Percentiles rank a stretch among this genome's conserved stretches.
Evolutionary conservation across 2,888 invertebrate species (phyloP).

Genomic region (Drosophila pseudotakahashii): DNA sequence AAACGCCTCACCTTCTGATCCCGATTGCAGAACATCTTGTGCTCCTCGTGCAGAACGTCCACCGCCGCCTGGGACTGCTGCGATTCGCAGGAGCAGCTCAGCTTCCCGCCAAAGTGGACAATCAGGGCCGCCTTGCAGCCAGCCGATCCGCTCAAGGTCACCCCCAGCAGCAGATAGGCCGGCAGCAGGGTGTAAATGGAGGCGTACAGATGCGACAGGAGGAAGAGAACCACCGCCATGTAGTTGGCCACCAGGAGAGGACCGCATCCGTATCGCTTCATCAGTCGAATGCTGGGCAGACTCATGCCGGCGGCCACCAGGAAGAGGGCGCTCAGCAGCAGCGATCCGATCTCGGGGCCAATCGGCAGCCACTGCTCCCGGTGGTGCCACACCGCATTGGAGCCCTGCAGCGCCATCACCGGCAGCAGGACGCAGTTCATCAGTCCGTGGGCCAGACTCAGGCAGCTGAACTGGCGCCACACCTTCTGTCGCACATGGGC

Average conservation of each 20-base stretch:
- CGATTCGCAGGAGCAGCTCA: conserved; percentile 82
- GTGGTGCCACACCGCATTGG: conserved; percentile 84
- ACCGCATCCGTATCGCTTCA: conserved; percentile 86
- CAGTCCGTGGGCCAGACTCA: conserved; percentile 82
- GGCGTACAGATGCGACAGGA: conserved; percentile 87
- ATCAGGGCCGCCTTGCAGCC: conserved; percentile 82
- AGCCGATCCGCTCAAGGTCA: conserved; percentile 85
- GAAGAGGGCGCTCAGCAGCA: conserved; percentile 87
- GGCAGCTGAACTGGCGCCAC: conserved; percentile 81
- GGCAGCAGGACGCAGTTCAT: conserved; percentile 82
- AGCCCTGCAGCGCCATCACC: conserved; percentile 82
- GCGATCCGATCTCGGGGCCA: conserved; percentile 86
- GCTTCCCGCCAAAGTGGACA: conserved; percentile 81
- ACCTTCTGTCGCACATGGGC: conserved; percentile 82
- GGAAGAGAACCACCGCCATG: conserved; percentile 86
- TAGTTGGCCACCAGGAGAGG: conserved; percentile 85
- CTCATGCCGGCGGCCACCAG: conserved; percentile 87
- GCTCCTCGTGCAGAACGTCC: conserved; percentile 81
- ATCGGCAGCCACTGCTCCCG: conserved; percentile 83
- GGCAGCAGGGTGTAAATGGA: conserved; percentile 86
- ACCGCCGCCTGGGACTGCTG: conserved; percentile 50
- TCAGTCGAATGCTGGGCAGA: conserved; percentile 85
- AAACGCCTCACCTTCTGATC: conserved; percentile 85
- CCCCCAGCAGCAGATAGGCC: conserved; percentile 86
- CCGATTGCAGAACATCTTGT: conserved; percentile 83